A percentile compares a stretch with the other conserved stretches of the same genome.
Evolutionary conservation across 2,797 vertebrate species (phyloP).

Genomic region (Lithobates sylvaticus): DNA sequence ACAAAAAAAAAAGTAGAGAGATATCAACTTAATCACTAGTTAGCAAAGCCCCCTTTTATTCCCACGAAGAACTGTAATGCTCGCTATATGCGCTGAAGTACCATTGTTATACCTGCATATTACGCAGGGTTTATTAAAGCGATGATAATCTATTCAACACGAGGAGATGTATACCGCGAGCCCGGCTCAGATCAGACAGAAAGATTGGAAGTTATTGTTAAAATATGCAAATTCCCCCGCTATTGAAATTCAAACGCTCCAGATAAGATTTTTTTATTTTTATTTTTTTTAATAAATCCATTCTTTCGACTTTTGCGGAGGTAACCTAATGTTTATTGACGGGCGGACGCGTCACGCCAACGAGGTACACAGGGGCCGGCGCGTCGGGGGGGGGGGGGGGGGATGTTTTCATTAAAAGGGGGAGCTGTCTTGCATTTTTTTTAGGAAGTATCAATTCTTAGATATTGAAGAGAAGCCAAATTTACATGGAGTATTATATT

Average conservation of each 20-base stretch:
- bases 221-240: constrained; percentile 84
- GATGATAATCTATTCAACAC: constrained; percentile 78
- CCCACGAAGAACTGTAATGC: constrained; percentile 76
- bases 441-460: no score
- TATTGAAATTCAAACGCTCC: constrained; percentile 84
- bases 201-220: constrained; percentile 81
- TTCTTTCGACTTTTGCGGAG: constrained; percentile 71
- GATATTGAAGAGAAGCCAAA: no score
- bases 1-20: constrained; percentile 65
- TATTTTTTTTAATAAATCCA: constrained; percentile 76
- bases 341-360: constrained; percentile 71
- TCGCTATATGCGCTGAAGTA: constrained; percentile 77
- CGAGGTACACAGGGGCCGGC: no score
- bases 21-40: constrained; percentile 75
- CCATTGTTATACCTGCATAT: constrained; percentile 79
- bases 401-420: no score
- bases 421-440: no score
- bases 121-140: constrained; percentile 81
- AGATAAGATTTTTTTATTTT: constrained; percentile 80
- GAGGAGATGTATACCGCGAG: constrained; percentile 78
- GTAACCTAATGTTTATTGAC: constrained; percentile 80
- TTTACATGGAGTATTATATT: no score
- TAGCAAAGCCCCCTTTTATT: constrained; percentile 70
- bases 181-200: constrained; percentile 76
- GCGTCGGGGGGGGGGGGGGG: no score